These are phyloP conservation scores for Anser brachyrhynchus DNA, from an alignment of 2,113 vertebrate genomes.

Conservation along the genomic window DNA sequence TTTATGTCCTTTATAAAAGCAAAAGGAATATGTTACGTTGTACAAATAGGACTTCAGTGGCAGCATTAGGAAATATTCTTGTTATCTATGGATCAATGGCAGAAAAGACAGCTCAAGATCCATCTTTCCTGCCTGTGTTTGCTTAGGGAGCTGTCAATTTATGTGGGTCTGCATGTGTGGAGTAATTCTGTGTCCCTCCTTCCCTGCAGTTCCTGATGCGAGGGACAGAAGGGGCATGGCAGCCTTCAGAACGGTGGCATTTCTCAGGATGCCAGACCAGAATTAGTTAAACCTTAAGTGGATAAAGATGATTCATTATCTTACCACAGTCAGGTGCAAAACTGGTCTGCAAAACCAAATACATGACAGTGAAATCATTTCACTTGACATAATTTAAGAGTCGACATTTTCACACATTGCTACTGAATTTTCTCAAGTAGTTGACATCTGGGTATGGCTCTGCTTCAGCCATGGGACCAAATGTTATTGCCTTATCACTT, in stretches of 20 bases:
- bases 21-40: conserved; percentile 13
- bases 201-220: background rate
- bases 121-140: background rate
- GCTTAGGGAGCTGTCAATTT: background rate
- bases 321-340: background rate
- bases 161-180: background rate
- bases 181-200: rapidly evolving
- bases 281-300: background rate
- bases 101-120: background rate
- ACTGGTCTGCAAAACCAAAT: background rate
- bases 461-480: background rate
- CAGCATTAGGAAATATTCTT: background rate
- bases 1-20: conserved; percentile 1
- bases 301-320: background rate
- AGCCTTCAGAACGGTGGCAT: background rate
- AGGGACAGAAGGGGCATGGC: background rate
- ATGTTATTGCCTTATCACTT: background rate
- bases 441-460: background rate
- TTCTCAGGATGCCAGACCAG: background rate
- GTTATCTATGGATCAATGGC: background rate
- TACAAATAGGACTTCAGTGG: conserved; percentile 12
- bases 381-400: conserved; percentile 24
- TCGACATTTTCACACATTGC: background rate
- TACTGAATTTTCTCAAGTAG: background rate
- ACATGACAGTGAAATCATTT: background rate